These are phyloP conservation scores for Megastigmus dorsalis DNA, from an alignment of 2,888 invertebrate species.

Conservation along the genomic window DNA sequence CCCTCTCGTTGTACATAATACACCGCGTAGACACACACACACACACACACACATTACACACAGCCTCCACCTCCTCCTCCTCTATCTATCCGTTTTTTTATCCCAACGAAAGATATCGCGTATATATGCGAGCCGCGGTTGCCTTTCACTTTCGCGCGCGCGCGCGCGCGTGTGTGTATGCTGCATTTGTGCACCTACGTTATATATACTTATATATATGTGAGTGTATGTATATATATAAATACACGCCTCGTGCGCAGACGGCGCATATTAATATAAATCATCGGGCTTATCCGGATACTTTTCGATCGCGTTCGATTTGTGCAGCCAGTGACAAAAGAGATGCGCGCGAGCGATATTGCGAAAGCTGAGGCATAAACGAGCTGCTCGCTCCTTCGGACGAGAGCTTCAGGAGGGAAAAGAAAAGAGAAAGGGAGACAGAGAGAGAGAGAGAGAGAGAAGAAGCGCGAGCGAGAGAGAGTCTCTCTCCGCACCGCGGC, in stretches of 20 bases:
- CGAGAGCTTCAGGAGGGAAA: neutral
- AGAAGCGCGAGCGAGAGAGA: neutral
- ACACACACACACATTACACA: too few relatives aligned
- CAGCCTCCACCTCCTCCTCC: too few relatives aligned
- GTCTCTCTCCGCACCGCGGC: too few relatives aligned
- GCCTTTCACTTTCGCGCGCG: constrained; percentile 41
- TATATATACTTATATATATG: neutral
- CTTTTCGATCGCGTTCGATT: constrained; percentile 51
- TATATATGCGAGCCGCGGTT: neutral
- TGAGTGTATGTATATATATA: neutral
- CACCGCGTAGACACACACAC: too few relatives aligned
- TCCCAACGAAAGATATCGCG: constrained; percentile 15
- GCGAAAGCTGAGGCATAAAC: constrained; percentile 8
- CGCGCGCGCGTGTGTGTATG: neutral
- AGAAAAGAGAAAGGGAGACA: constrained; percentile 9
- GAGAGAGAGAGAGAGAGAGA: constrained; percentile 27
- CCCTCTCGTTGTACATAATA: too few relatives aligned
- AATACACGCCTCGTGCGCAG: neutral
- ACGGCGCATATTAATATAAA: constrained; percentile 40
- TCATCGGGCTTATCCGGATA: constrained; percentile 41
- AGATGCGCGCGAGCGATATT: constrained; percentile 42
- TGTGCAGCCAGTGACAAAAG: constrained; percentile 46
- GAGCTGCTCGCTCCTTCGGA: too few relatives aligned
- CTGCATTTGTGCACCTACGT: neutral
- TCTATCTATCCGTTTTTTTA: too few relatives aligned